Conservation (phyloP, 1,140 invertebrate species). For the Aradophagus sp. region DNA sequence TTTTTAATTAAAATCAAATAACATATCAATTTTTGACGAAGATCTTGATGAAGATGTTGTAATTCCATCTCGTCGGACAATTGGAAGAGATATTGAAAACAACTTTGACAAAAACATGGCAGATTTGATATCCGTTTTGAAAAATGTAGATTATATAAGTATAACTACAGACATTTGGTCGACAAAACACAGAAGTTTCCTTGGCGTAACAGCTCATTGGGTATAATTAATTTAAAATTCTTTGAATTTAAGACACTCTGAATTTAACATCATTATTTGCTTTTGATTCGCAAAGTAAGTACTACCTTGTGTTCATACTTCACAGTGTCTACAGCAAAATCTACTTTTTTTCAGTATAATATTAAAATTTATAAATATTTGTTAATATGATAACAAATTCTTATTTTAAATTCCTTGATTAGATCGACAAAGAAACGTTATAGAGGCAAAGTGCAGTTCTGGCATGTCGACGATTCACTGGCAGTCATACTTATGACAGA, state of each 20-base stretch:
- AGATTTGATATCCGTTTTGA: neutral
- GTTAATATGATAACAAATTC: too few species aligned
- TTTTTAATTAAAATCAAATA: neutral
- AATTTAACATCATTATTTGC: too few species aligned
- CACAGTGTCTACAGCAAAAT: too few species aligned
- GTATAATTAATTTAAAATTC: too few species aligned
- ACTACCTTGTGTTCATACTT: too few species aligned
- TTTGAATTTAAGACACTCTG: too few species aligned
- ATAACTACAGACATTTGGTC: conserved; percentile 30
- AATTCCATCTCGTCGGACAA: conserved; percentile 13
- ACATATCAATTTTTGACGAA: neutral
- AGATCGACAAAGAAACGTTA: conserved; percentile 8
- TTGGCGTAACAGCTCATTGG: conserved; percentile 16
- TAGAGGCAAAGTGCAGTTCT: conserved; percentile 15
- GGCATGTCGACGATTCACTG: conserved; percentile 4
- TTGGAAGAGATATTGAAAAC: conserved; percentile 11
- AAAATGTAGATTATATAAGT: conserved; percentile 6
- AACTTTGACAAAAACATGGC: conserved; percentile 8
- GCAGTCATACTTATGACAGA: conserved; percentile 11
- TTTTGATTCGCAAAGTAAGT: too few species aligned
- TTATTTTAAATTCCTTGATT: conserved; percentile 2
- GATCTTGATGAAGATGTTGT: conserved; percentile 4
- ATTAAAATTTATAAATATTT: too few species aligned
- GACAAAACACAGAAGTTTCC: conserved; percentile 14
- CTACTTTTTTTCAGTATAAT: too few species aligned